Evolutionary conservation across 2,113 vertebrate genomes (phyloP).

Genomic region (Hylia prasina): DNA sequence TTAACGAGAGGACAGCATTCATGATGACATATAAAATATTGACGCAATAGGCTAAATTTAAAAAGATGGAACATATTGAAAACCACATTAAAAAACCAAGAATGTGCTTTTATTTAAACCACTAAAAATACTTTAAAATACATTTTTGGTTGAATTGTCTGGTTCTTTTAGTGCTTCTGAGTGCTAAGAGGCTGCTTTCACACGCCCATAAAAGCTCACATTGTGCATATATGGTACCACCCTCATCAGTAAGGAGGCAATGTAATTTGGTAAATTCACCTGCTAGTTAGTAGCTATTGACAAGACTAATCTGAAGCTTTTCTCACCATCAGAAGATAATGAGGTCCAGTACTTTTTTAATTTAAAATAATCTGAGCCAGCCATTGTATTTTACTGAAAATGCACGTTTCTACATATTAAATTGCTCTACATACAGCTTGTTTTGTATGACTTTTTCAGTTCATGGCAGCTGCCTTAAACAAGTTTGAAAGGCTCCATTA

Average conservation of each 20-base stretch:
- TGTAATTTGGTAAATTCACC: constrained; percentile 7
- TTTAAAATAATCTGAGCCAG: constrained; percentile 25
- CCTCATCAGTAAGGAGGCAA: not conserved
- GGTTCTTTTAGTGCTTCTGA: not conserved
- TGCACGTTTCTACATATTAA: constrained; percentile 41
- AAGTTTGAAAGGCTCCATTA: constrained; percentile 56
- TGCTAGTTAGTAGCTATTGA: constrained; percentile 3
- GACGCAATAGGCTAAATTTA: constrained; percentile 62
- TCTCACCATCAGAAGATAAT: constrained; percentile 1
- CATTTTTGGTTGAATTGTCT: constrained; percentile 42
- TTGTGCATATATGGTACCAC: not conserved
- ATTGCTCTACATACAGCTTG: constrained; percentile 14
- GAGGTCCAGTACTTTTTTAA: not conserved
- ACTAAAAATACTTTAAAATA: constrained; percentile 54
- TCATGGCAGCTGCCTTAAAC: constrained; percentile 44
- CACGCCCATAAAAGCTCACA: not conserved
- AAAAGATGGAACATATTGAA: constrained; percentile 33
- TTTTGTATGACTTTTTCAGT: constrained; percentile 36
- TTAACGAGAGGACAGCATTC: constrained; percentile 54
- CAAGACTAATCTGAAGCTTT: constrained; percentile 34
- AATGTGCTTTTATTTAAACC: constrained; percentile 45
- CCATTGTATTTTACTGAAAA: constrained; percentile 60
- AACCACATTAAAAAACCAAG: constrained; percentile 40
- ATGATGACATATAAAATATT: constrained; percentile 60
- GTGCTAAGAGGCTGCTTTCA: not conserved